Evolutionary conservation across 2,113 vertebrate genomes (phyloP).

Genomic region (Thomomys bottae): DNA sequence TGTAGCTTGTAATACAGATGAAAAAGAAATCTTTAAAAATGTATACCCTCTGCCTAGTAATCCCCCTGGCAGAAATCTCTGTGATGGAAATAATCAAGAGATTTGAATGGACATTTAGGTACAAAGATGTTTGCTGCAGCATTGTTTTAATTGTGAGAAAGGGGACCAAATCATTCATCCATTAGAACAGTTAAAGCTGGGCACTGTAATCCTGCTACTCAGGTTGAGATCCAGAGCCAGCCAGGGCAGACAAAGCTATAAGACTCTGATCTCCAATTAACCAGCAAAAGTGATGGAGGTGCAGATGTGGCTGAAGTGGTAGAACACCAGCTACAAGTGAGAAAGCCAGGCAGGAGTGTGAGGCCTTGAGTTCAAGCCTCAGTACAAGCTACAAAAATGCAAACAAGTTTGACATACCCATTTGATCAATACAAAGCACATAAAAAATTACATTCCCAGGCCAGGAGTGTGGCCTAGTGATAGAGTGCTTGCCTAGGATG

Average conservation of each 20-base stretch:
- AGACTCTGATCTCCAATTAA: too few relatives aligned
- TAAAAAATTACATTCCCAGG: slow-evolving; percentile 50
- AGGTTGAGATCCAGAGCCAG: too few relatives aligned
- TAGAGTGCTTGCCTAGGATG: too few relatives aligned
- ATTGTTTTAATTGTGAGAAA: slow-evolving; percentile 60
- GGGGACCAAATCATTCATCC: neutral
- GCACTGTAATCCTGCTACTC: too few relatives aligned
- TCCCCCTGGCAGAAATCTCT: slow-evolving; percentile 42
- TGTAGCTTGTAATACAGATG: slow-evolving; percentile 42
- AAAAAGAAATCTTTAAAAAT: slow-evolving; percentile 51
- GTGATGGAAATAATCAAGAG: slow-evolving; percentile 43
- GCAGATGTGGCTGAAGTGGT: too few relatives aligned
- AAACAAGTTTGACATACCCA: slow-evolving; percentile 10
- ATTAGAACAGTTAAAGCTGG: slow-evolving; percentile 27
- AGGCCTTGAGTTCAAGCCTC: too few relatives aligned
- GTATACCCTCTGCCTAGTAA: slow-evolving; percentile 29
- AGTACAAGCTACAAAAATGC: too few relatives aligned
- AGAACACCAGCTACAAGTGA: too few relatives aligned
- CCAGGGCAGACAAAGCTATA: too few relatives aligned
- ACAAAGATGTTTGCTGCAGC: slow-evolving; percentile 54
- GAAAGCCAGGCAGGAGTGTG: too few relatives aligned
- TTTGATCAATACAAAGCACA: slow-evolving; percentile 39
- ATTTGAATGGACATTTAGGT: slow-evolving; percentile 6
- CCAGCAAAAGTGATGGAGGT: too few relatives aligned
- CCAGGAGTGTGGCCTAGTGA: too few relatives aligned